Base-by-base conservation (phyloP, 2,888 invertebrate genomes). In the Drosophila subquinaria region DNA sequence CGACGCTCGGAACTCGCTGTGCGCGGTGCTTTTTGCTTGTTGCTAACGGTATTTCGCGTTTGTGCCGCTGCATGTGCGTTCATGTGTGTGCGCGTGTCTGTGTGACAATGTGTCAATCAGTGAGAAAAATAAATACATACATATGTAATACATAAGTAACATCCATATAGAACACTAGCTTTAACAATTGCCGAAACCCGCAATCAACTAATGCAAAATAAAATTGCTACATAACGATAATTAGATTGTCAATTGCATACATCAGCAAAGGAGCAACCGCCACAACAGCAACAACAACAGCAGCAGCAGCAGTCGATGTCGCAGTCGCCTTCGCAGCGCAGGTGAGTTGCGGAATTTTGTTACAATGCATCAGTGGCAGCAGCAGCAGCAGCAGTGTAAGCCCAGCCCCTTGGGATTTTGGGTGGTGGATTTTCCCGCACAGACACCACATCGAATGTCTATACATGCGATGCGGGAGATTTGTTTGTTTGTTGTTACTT, bases 1-100 rank as follows among this genome's bases (percentile, higher is more conserved):
- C 87, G 85, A 83, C 80, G 81, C 71, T 88, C 83, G 82, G 81
- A 81, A 83, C 83, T 85, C 68, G 79, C 74, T 76, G 87, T 77
- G 89, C 69, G 73, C 83, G 80, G 82, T 85, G 79, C 50, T 55
- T 70, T 56, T 56, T 70, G 66, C 56, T 68, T 65, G 66, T 63
- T 65, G 70, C 69, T 73, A 73, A 79, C 70, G 72, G 74, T 74
- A 70, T 60, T 66, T 74, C 71, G 77, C 66, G 69, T 65, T 53
- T 73, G 59, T 78, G 65, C 76, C 76, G 79, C 81, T 88, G 81
- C 84, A 78, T 88, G 79, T 83, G 75, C 77, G 83, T 69, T 70
- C 70, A 60, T 76, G 74, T 69, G 69, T 62, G 55, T 71, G 66
- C 50, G 71, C 53, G 53, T 66, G 75, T 53, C 63, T 57, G 64